These are phyloP conservation scores for Chamaedrilus cognettii DNA, from an alignment of 2,888 invertebrate species.

Conservation along the genomic window DNA sequence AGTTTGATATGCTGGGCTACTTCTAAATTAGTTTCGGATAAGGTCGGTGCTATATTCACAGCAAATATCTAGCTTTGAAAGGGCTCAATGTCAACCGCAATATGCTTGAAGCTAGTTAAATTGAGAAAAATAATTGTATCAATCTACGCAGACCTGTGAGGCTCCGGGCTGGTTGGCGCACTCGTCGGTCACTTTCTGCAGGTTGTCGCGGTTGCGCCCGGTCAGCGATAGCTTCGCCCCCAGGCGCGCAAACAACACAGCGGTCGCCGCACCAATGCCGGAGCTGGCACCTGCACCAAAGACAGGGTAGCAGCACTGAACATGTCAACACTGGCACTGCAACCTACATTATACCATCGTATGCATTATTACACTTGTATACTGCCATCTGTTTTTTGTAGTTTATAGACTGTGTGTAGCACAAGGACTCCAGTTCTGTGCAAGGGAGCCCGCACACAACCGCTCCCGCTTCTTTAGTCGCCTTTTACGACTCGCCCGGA, in stretches of 20 bases:
- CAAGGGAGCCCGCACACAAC: too few species aligned
- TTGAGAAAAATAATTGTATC: too few species aligned
- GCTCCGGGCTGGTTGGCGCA: slow-evolving; percentile 39
- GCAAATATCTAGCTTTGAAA: background rate
- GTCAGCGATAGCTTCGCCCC: slow-evolving; percentile 54
- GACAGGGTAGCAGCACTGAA: too few species aligned
- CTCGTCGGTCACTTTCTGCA: slow-evolving; percentile 44
- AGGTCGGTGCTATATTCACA: slow-evolving; percentile 3
- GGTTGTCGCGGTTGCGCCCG: slow-evolving; percentile 52
- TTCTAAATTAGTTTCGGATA: too few species aligned
- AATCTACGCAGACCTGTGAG: background rate
- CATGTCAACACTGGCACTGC: too few species aligned
- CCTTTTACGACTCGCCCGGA: too few species aligned
- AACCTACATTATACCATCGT: too few species aligned
- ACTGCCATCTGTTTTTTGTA: background rate
- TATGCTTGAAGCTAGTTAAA: background rate
- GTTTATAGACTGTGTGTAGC: too few species aligned
- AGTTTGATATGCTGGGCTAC: too few species aligned
- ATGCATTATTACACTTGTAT: too few species aligned
- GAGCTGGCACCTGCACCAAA: slow-evolving; percentile 52
- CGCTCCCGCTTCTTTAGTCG: too few species aligned
- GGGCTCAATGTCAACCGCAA: background rate
- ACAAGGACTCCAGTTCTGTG: too few species aligned
- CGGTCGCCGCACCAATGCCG: slow-evolving; percentile 58
- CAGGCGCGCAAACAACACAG: slow-evolving; percentile 52